Percentiles rank a stretch among this genome's conserved stretches.
Conservation (phyloP, 2,113 vertebrate species). For the Catharus fuscescens region DNA sequence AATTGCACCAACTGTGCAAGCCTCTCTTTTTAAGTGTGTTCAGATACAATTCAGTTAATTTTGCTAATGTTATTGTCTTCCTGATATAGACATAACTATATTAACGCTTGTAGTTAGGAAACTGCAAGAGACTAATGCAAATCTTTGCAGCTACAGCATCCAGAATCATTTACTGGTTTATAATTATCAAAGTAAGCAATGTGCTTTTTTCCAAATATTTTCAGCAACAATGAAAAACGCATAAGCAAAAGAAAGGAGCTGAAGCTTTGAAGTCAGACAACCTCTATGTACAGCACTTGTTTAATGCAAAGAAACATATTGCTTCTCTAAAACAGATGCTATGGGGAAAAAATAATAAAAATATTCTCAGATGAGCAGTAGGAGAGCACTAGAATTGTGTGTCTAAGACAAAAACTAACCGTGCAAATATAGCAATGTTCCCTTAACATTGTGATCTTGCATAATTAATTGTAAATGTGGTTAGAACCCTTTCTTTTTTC, state of each 20-base stretch:
- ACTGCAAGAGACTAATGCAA: neutral
- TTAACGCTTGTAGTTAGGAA: neutral
- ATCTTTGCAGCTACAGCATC: neutral
- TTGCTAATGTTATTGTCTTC: neutral
- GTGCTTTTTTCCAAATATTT: constrained; percentile 35
- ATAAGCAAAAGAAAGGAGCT: neutral
- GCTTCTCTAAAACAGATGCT: constrained; percentile 33
- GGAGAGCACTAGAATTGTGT: neutral
- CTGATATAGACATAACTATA: neutral
- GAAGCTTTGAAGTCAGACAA: neutral
- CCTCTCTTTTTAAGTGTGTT: neutral
- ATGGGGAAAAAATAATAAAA: neutral
- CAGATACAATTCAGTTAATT: neutral
- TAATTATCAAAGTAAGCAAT: constrained; percentile 10
- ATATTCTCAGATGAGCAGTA: neutral
- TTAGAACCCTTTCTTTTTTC: neutral
- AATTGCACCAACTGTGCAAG: neutral
- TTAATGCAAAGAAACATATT: constrained; percentile 16
- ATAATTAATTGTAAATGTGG: neutral
- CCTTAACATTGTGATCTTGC: neutral
- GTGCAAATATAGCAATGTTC: neutral
- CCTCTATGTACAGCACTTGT: neutral
- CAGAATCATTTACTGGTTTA: constrained; percentile 2
- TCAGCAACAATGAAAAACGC: neutral
- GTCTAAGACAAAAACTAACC: neutral